Conservation (phyloP, 2,113 vertebrate genomes). For the Procavia capensis region DNA sequence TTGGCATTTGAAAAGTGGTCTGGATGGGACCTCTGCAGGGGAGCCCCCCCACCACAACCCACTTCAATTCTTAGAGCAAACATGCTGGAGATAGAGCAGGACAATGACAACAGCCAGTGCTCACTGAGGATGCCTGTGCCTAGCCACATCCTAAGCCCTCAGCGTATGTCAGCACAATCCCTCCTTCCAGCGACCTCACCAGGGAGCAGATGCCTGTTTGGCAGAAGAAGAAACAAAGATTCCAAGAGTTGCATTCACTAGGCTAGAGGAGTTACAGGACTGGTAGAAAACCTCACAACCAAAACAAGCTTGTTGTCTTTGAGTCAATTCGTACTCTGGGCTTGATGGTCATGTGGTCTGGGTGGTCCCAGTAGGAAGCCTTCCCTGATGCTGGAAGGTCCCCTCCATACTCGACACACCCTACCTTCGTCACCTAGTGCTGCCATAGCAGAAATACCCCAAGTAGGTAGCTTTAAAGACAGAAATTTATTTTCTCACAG, state of each 20-base stretch:
- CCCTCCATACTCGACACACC: accelerated
- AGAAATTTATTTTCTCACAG: background rate
- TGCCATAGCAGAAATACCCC: background rate
- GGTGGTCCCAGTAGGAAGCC: too few relatives aligned
- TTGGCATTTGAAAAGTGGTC: background rate
- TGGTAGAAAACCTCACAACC: background rate
- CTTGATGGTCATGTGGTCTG: background rate
- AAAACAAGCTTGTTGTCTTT: background rate
- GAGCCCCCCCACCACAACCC: too few relatives aligned
- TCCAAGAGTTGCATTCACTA: background rate
- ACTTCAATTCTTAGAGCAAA: background rate
- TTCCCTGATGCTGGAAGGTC: background rate
- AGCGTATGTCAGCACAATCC: background rate
- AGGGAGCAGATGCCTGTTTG: background rate
- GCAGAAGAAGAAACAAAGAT: background rate
- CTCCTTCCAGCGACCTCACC: background rate
- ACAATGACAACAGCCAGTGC: accelerated
- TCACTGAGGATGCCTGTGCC: background rate
- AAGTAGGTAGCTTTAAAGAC: background rate
- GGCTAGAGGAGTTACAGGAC: background rate
- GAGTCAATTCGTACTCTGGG: background rate
- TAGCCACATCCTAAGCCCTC: background rate
- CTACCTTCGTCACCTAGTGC: background rate
- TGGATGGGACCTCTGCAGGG: background rate
- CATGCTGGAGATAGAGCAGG: too few relatives aligned